Percentiles rank a stretch among this genome's conserved stretches.
These are phyloP conservation scores for Aix galericulata DNA, from an alignment of 2,113 vertebrate species.

Conservation along the genomic window DNA sequence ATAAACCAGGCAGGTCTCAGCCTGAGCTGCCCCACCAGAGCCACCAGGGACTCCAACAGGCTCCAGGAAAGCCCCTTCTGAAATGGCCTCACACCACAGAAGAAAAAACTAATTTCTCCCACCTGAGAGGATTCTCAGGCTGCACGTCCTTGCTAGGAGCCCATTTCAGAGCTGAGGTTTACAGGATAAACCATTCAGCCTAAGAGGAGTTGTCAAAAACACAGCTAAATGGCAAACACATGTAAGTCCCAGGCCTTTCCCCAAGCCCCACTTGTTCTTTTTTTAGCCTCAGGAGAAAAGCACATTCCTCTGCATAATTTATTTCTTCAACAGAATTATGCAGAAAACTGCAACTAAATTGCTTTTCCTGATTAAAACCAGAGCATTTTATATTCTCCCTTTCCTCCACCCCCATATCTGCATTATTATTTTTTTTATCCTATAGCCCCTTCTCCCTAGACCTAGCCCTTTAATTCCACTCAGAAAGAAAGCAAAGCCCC, in stretches of 20 bases:
- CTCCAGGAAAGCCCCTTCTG: not conserved
- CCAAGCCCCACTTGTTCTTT: conserved; percentile 48
- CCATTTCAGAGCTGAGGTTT: not conserved
- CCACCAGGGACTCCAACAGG: fast-evolving
- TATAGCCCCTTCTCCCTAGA: not conserved
- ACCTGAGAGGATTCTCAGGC: not conserved
- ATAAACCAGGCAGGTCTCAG: not conserved
- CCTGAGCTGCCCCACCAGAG: not conserved
- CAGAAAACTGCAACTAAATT: conserved; percentile 65
- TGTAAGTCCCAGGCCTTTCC: conserved; percentile 54
- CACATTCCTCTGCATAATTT: conserved; percentile 62
- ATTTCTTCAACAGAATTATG: conserved; percentile 57
- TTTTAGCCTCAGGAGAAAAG: conserved; percentile 63
- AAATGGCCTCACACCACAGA: not conserved
- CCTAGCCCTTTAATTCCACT: not conserved
- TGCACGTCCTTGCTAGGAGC: not conserved
- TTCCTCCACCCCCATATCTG: not conserved
- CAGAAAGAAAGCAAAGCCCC: not conserved
- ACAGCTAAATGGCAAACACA: conserved; percentile 46
- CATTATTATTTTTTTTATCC: not conserved
- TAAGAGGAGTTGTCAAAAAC: conserved; percentile 22
- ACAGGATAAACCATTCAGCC: conserved; percentile 17
- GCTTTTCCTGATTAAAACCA: conserved; percentile 60
- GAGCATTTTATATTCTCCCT: not conserved
- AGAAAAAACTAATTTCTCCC: not conserved